Evolutionary conservation across 2,888 invertebrate genomes (phyloP).

Genomic region (Trichopoda pennipes): DNA sequence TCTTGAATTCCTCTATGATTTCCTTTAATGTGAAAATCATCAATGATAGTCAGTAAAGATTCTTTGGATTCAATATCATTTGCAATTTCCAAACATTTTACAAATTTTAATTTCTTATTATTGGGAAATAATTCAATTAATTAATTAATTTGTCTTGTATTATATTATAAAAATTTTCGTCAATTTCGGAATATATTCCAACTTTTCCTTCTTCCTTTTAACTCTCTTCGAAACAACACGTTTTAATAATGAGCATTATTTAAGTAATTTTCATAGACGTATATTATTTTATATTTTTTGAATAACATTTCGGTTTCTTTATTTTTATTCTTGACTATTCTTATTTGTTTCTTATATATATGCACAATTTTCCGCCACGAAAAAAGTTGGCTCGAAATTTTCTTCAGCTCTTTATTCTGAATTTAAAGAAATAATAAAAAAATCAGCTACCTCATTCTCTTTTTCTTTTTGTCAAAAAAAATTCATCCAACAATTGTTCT

Average conservation of each 20-base stretch:
- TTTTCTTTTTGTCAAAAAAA: conserved; percentile 26
- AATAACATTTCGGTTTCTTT: too few species aligned
- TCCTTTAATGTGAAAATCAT: conserved; percentile 5
- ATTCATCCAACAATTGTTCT: background rate
- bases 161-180: too few species aligned
- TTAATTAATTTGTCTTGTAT: too few species aligned
- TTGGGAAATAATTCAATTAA: too few species aligned
- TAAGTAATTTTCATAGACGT: conserved; percentile 38
- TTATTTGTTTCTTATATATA: background rate
- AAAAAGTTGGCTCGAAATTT: too few species aligned
- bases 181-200: conserved; percentile 42
- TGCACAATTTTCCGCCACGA: too few species aligned
- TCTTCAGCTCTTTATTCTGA: background rate
- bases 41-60: conserved; percentile 12
- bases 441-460: conserved; percentile 51
- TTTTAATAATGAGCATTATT: conserved; percentile 26
- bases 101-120: too few species aligned
- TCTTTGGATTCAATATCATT: conserved; percentile 3
- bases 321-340: background rate
- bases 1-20: background rate
- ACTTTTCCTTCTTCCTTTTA: conserved; percentile 37
- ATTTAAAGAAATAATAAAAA: conserved; percentile 29
- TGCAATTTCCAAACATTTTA: background rate
- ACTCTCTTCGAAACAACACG: conserved; percentile 42
- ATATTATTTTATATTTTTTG: conserved; percentile 34